Conservation (phyloP, 2,888 invertebrate genomes). For the Aromia moschata region DNA sequence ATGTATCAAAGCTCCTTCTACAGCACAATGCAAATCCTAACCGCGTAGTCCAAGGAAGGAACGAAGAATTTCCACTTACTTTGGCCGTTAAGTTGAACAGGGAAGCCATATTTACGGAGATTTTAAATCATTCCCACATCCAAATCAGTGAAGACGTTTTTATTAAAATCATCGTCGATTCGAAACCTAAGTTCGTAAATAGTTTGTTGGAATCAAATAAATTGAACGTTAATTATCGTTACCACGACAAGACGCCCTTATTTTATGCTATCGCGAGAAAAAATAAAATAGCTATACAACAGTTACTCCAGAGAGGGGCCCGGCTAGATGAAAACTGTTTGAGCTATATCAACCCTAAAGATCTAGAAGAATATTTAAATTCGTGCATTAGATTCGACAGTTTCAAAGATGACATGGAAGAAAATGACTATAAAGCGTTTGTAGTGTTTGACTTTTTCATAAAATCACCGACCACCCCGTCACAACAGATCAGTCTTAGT, state of each 20-base stretch:
- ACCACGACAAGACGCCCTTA: conserved; percentile 11
- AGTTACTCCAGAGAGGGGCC: conserved; percentile 1
- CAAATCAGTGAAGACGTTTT: conserved; percentile 1
- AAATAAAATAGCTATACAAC: conserved; percentile 17
- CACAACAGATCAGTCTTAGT: too few species aligned
- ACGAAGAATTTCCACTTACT: conserved; percentile 16
- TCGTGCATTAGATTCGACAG: conserved; percentile 14
- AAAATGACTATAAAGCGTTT: conserved; percentile 10
- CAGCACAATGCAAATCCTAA: conserved; percentile 9
- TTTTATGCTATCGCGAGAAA: conserved; percentile 16
- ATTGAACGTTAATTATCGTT: conserved; percentile 1
- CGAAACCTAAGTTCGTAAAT: conserved; percentile 12
- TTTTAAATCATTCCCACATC: neutral
- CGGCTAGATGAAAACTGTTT: neutral
- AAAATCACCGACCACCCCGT: too few species aligned
- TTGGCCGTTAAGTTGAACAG: conserved; percentile 12
- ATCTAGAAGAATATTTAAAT: conserved; percentile 20
- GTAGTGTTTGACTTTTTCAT: conserved; percentile 18
- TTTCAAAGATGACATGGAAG: conserved; percentile 11
- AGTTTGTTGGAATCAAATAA: conserved; percentile 8
- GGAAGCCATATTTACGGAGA: conserved; percentile 8
- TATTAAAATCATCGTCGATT: neutral
- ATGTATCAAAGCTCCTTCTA: conserved; percentile 8
- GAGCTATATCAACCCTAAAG: conserved; percentile 11
- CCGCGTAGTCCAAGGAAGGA: conserved; percentile 8